Evolutionary conservation across 2,888 invertebrate species (phyloP).

Genomic region (Geophilus truncorum): DNA sequence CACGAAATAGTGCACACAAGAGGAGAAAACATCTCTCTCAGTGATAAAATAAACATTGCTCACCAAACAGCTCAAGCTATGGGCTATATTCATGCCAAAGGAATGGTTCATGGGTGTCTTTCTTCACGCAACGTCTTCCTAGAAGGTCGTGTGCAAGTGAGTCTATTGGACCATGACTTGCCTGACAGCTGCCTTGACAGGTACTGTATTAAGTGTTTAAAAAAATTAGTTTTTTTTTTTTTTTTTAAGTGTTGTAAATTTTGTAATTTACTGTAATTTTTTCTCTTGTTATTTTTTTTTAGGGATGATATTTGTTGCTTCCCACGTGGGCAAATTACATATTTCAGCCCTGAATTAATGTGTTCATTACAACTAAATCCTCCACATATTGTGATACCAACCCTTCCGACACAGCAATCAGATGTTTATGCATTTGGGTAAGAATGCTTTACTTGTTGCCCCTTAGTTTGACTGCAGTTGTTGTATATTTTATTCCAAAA

Average conservation of each 20-base stretch:
- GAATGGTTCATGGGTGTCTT: constrained; percentile 49
- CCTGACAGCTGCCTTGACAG: constrained; percentile 44
- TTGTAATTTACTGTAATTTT: too few relatives aligned
- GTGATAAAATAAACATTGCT: constrained; percentile 43
- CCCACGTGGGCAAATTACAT: constrained; percentile 47
- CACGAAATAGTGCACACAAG: constrained; percentile 46
- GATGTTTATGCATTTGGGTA: constrained; percentile 47
- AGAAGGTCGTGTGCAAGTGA: constrained; percentile 48
- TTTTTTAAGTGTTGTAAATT: not conserved
- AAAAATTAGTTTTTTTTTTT: not conserved
- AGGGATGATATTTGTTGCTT: constrained; percentile 45
- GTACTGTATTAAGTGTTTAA: constrained; percentile 37
- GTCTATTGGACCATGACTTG: constrained; percentile 49
- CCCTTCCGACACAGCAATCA: constrained; percentile 41
- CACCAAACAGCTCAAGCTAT: constrained; percentile 48
- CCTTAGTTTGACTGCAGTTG: too few relatives aligned
- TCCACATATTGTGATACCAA: constrained; percentile 40
- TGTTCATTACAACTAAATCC: constrained; percentile 40
- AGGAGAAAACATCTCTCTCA: constrained; percentile 43
- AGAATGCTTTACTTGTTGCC: too few relatives aligned
- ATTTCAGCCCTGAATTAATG: constrained; percentile 45
- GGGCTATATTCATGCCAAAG: constrained; percentile 52
- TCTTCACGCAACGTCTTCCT: constrained; percentile 51
- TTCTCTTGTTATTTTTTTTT: too few relatives aligned
- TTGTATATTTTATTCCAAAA: too few relatives aligned